phyloP scores from a whole-genome alignment of 2,113 vertebrate species.

The Semnornis frantzii region DNA sequence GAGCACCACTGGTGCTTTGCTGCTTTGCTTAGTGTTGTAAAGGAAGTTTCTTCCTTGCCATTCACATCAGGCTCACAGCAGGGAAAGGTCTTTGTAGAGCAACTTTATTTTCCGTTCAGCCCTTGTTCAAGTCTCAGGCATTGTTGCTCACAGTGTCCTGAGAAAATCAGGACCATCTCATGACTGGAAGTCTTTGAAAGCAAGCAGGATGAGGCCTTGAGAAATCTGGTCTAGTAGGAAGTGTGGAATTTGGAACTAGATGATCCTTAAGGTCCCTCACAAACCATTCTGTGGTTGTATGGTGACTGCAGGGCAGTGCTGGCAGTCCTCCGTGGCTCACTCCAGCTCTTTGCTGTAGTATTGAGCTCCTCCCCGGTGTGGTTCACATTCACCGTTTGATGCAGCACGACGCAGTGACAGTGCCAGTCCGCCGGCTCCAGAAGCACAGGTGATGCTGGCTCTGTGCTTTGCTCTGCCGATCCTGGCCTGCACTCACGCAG shows the following conservation, averaged over 20 bases:
- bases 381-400: not conserved
- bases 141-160: not conserved
- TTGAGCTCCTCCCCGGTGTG: not conserved
- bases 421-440: not conserved
- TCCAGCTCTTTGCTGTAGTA: not conserved
- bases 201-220: too few relatives aligned
- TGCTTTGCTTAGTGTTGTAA: not conserved
- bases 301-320: not conserved
- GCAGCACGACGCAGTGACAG: not conserved
- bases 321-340: not conserved
- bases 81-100: not conserved
- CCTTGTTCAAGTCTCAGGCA: not conserved
- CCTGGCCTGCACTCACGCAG: not conserved
- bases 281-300: too few relatives aligned
- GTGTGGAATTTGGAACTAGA: too few relatives aligned
- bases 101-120: not conserved
- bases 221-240: too few relatives aligned
- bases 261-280: too few relatives aligned
- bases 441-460: too few relatives aligned
- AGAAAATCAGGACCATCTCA: not conserved
- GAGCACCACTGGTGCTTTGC: not conserved
- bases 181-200: not conserved
- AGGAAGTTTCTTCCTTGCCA: not conserved
- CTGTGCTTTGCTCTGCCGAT: not conserved
- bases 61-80: not conserved